Evolutionary conservation across 92 coral and sea anemone genomes (phyloP).

Genomic region (Parazoanthus swiftii): DNA sequence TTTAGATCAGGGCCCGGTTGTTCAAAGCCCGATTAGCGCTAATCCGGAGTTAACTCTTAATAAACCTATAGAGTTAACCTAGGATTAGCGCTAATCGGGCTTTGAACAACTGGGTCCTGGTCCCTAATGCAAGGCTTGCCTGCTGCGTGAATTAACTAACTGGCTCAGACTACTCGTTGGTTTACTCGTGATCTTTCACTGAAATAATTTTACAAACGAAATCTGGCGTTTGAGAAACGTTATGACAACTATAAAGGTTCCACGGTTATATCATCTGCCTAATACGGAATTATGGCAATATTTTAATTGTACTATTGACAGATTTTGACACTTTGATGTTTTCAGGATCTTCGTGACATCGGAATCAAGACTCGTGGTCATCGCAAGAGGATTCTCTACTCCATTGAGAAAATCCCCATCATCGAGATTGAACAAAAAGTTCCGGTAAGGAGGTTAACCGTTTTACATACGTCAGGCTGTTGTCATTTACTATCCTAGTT

Average conservation of each 20-base stretch:
- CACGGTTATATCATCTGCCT: background rate
- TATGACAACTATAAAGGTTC: no score
- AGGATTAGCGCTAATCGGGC: no score
- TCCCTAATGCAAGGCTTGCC: no score
- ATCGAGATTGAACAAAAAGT: slow-evolving; percentile 81
- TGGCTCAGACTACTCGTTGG: background rate
- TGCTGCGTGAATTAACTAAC: background rate
- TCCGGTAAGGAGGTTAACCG: slow-evolving; percentile 64
- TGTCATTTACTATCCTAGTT: no score
- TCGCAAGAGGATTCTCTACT: slow-evolving; percentile 65
- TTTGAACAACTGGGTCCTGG: no score
- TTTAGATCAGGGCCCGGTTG: no score
- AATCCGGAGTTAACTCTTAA: no score
- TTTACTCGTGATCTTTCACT: background rate
- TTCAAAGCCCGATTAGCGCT: no score
- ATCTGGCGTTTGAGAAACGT: background rate
- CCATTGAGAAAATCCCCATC: slow-evolving; percentile 70
- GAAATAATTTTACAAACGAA: no score
- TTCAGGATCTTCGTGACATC: slow-evolving; percentile 76
- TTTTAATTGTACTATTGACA: background rate
- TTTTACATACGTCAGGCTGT: background rate
- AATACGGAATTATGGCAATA: no score
- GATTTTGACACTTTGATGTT: background rate
- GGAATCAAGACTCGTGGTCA: slow-evolving; percentile 92
- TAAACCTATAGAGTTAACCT: no score